Evolutionary conservation across 2,888 invertebrate species (phyloP).

Genomic region (Fragum sueziense): DNA sequence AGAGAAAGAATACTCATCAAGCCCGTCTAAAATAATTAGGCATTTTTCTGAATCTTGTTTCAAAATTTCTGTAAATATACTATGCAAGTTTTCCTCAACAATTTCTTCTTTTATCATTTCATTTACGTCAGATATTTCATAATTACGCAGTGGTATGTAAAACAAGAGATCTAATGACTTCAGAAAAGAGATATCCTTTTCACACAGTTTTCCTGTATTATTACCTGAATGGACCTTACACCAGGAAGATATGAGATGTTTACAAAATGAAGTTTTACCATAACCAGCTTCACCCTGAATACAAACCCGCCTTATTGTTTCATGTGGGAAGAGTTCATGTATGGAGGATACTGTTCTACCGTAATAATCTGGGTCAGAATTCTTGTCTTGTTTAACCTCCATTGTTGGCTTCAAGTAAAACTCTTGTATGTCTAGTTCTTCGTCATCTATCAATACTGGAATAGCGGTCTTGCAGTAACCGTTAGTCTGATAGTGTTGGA

Average conservation of each 20-base stretch:
- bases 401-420: background rate
- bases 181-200: background rate
- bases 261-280: constrained; percentile 21
- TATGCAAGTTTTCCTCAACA: background rate
- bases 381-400: background rate
- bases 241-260: constrained; percentile 16
- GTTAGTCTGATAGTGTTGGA: background rate
- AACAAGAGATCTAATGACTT: constrained; percentile 1
- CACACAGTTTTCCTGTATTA: background rate
- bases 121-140: background rate
- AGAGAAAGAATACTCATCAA: background rate
- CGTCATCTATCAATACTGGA: background rate
- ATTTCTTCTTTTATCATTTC: constrained; percentile 15
- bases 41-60: constrained; percentile 10
- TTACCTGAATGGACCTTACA: constrained; percentile 6
- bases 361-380: background rate
- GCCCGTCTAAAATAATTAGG: background rate
- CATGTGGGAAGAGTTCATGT: too few relatives aligned
- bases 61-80: background rate
- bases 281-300: constrained; percentile 14
- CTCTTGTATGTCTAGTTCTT: background rate
- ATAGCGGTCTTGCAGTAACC: background rate
- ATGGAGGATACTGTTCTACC: too few relatives aligned
- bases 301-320: background rate
- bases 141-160: constrained; percentile 6